Percentiles rank a stretch among this genome's conserved stretches.
These are phyloP conservation scores for Zonotrichia leucophrys DNA, from an alignment of 2,113 vertebrate genomes.

Conservation along the genomic window DNA sequence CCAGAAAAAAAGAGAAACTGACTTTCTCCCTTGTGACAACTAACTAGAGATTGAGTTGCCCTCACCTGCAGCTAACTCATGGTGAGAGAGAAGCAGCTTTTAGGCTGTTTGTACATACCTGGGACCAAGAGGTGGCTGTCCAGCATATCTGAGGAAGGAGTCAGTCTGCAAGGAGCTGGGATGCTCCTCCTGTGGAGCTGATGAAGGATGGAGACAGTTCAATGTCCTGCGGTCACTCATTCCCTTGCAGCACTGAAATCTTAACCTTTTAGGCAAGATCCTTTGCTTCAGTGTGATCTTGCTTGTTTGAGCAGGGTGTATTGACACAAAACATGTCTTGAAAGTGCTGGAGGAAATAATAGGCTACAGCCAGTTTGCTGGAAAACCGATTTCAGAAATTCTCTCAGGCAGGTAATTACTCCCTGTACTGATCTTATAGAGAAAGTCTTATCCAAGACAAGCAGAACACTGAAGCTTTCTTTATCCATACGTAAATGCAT, in stretches of 20 bases:
- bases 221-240: background rate
- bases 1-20: background rate
- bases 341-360: background rate
- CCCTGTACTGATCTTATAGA: background rate
- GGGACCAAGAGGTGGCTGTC: background rate
- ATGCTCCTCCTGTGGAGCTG: background rate
- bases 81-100: background rate
- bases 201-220: background rate
- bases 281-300: background rate
- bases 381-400: background rate
- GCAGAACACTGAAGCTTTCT: background rate
- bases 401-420: constrained; percentile 24
- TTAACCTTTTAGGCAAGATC: background rate
- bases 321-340: background rate
- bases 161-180: background rate
- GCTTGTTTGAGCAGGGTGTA: background rate
- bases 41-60: background rate
- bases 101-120: background rate
- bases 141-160: background rate
- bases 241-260: background rate
- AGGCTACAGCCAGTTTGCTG: background rate
- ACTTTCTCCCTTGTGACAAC: background rate
- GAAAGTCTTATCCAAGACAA: background rate
- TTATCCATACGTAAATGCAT: fast-evolving
- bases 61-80: background rate